Evolutionary conservation across 53 echinoderm and acorn worm genomes (phyloP), one percentile per base, ranked within the genome.

Genomic region (Patiria pectinifera): DNA sequence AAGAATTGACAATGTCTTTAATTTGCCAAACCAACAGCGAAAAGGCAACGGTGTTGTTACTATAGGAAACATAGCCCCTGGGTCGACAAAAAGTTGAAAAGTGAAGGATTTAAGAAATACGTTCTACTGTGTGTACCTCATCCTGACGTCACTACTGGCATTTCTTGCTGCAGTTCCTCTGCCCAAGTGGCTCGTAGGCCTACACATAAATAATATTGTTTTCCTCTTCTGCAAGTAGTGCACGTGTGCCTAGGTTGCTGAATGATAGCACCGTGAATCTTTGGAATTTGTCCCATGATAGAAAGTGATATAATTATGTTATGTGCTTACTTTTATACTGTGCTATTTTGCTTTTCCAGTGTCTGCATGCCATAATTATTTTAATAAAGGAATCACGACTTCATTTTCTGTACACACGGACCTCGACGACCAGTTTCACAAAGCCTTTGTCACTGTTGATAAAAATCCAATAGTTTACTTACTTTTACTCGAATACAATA

Each of bases 1-100:
- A 80, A 89, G 89, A 89, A 80, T 75, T 80, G 59, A 89, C 69
- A 66, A 80, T 22, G 13, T 89, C 19, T 62, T 89, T 87, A 79
- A 63, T 89, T 62, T 63, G 80, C 80, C 25, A n/a, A 84, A 87
- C 44, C 23, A 88, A 80, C 71, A 89, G 89, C 89, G 69, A 80
- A 79, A 89, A 89, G 89, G 89, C 89, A 80, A 89, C 89, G 43
- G 26, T 25, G 80, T 79, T 79, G 45, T 79, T 79, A 44, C 21
- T 45, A 53, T 5, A 47, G 80, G 80, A 45, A 79, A 44, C 80
- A 79, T 4, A 45, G 45, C 45, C 48, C 80, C 45, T 79, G 3
- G 53, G 53, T 74, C 22, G 4, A 21, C 19, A n/a, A 44, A 46
- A 46, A 12, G 16, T 45, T 79, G 80, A 79, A 79, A 79, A 47